Conservation (phyloP, 2,888 invertebrate genomes). For the Copidosoma aretas region DNA sequence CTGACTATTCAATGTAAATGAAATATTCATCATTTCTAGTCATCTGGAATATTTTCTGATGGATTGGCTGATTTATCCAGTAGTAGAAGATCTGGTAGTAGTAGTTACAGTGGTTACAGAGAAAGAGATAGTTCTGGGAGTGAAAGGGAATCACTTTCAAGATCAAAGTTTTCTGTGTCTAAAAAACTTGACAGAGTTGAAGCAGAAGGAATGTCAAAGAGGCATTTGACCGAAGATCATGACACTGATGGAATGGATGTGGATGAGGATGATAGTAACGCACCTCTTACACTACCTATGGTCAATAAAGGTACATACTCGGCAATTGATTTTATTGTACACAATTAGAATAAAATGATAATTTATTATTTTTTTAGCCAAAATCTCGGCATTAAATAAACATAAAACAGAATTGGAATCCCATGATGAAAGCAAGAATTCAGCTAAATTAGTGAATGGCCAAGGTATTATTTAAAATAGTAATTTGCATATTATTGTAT, state of each 20-base stretch:
- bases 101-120: constrained; percentile 33
- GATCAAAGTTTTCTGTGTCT: constrained; percentile 54
- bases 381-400: neutral
- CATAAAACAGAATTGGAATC: neutral
- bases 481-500: neutral
- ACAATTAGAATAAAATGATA: too few species aligned
- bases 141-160: constrained; percentile 43
- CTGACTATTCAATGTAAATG: constrained; percentile 16
- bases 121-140: constrained; percentile 39
- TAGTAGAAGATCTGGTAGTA: constrained; percentile 40
- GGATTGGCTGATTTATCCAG: constrained; percentile 49
- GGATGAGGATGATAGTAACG: constrained; percentile 47
- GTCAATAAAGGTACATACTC: constrained; percentile 46
- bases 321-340: neutral
- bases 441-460: constrained; percentile 53
- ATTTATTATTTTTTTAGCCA: too few species aligned
- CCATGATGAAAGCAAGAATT: constrained; percentile 40
- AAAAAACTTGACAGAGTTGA: constrained; percentile 54
- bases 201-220: constrained; percentile 56
- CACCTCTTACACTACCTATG: constrained; percentile 56
- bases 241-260: constrained; percentile 53
- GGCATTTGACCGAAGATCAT: constrained; percentile 60
- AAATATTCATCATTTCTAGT: constrained; percentile 45
- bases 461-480: constrained; percentile 45
- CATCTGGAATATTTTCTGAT: constrained; percentile 58